Percentiles rank a stretch among this genome's conserved stretches.
These are phyloP conservation scores for Peromyscus eremicus DNA, from an alignment of 2,797 vertebrate species.

Conservation along the genomic window DNA sequence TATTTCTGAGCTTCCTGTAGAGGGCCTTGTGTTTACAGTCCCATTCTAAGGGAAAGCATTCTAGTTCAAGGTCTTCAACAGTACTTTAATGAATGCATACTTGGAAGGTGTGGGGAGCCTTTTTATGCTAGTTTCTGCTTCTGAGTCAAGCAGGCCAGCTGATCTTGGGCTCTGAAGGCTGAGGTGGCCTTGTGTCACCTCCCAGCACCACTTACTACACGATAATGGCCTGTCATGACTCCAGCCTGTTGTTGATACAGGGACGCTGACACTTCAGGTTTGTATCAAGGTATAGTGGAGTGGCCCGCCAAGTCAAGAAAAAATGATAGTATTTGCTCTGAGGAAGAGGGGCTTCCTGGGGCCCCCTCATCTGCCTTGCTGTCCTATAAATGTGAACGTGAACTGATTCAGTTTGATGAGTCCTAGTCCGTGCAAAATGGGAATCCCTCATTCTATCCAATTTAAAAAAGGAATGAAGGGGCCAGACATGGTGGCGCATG, in stretches of 20 bases:
- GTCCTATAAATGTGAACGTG: not conserved
- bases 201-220: not conserved
- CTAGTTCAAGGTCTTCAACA: constrained; percentile 69
- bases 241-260: not conserved
- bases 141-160: not conserved
- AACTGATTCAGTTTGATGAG: not conserved
- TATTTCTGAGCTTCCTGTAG: not conserved
- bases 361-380: not conserved
- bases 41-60: constrained; percentile 55
- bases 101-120: constrained; percentile 65
- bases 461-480: not conserved
- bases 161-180: not conserved
- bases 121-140: constrained; percentile 14
- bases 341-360: not conserved
- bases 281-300: not conserved
- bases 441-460: not conserved
- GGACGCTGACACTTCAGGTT: not conserved
- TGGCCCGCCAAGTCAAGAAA: not conserved
- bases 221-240: not conserved
- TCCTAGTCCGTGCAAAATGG: not conserved
- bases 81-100: constrained; percentile 73
- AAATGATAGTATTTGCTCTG: not conserved
- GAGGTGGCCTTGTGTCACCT: not conserved
- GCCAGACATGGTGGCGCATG: not conserved
- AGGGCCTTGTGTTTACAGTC: not conserved